Evolutionary conservation across 1,140 invertebrate species (phyloP).

Genomic region (Frieseomelitta varia): DNA sequence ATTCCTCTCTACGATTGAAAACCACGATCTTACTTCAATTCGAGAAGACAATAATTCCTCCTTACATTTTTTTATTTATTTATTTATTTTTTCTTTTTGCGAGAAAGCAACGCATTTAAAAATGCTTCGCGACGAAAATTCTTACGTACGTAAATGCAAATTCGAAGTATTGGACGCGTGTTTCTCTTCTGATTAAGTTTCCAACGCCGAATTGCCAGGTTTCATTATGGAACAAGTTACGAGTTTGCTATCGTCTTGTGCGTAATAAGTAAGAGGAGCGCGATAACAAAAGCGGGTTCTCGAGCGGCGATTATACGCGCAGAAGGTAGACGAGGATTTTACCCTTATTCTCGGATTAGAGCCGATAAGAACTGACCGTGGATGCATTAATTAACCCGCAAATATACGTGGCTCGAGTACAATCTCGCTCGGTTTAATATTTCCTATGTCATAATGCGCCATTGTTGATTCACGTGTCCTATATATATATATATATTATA

Average conservation of each 20-base stretch:
- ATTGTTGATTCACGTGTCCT: neutral
- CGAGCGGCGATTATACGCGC: neutral
- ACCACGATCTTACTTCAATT: neutral
- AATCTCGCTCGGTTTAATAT: neutral
- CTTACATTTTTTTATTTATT: neutral
- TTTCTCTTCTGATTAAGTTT: slow-evolving; percentile 4
- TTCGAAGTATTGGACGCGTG: neutral
- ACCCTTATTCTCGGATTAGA: neutral
- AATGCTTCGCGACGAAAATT: neutral
- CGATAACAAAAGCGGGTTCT: neutral
- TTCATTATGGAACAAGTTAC: neutral
- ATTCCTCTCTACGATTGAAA: neutral
- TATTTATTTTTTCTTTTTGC: no score
- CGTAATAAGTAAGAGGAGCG: neutral
- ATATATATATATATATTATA: neutral
- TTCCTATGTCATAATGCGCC: neutral
- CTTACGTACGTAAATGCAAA: neutral
- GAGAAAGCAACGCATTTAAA: neutral
- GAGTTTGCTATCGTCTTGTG: slow-evolving; percentile 8
- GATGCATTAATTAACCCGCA: neutral
- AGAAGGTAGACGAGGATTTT: neutral
- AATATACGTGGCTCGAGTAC: neutral
- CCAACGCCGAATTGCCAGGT: neutral
- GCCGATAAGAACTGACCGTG: neutral
- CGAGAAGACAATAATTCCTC: neutral